These are phyloP conservation scores for Nyctalus aviator DNA, from an alignment of 2,797 vertebrate genomes.

Conservation along the genomic window DNA sequence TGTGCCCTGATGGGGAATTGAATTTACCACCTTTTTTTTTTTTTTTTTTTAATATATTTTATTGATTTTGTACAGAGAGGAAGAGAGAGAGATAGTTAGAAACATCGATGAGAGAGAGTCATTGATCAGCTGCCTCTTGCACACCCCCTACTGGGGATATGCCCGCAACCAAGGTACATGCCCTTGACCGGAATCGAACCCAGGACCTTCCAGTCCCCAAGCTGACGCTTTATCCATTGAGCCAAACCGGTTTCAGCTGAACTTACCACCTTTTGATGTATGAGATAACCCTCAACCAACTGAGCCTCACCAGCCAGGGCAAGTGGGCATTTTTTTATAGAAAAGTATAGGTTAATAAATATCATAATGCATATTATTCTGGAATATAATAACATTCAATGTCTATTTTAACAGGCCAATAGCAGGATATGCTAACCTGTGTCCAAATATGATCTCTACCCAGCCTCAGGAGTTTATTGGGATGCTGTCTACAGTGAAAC, in stretches of 20 bases:
- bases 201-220: too few relatives aligned
- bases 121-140: too few relatives aligned
- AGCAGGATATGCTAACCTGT: slow-evolving; percentile 98
- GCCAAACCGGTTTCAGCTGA: too few relatives aligned
- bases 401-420: slow-evolving; percentile 91
- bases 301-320: background rate
- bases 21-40: background rate
- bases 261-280: background rate
- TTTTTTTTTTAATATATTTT: too few relatives aligned
- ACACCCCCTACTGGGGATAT: too few relatives aligned
- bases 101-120: too few relatives aligned
- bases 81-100: too few relatives aligned
- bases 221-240: too few relatives aligned
- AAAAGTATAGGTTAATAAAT: slow-evolving; percentile 53
- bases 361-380: slow-evolving; percentile 1
- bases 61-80: too few relatives aligned
- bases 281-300: background rate
- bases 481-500: slow-evolving; percentile 98
- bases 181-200: too few relatives aligned
- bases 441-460: slow-evolving; percentile 97
- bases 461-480: slow-evolving; percentile 96
- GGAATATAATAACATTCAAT: slow-evolving; percentile 66
- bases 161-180: too few relatives aligned
- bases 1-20: background rate
- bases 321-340: slow-evolving; percentile 42